These are phyloP conservation scores for Cacatua alba DNA, from an alignment of 2,113 vertebrate genomes.

Conservation along the genomic window DNA sequence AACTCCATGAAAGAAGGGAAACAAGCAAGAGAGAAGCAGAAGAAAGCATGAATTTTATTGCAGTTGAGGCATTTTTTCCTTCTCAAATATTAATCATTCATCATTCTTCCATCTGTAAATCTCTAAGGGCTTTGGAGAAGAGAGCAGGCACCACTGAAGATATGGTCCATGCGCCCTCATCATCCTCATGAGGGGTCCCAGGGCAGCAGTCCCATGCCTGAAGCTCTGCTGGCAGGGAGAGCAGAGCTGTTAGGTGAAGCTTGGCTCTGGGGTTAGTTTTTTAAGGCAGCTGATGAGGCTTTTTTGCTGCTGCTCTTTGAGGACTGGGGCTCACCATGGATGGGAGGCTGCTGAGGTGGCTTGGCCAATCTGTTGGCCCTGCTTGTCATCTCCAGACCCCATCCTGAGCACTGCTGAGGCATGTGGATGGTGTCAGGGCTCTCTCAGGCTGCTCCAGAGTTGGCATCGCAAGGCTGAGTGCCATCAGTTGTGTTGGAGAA, in stretches of 20 bases:
- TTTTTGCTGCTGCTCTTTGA: background rate
- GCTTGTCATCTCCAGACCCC: background rate
- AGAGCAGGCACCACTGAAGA: accelerated
- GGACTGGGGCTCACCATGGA: background rate
- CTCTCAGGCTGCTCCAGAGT: background rate
- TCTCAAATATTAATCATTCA: background rate
- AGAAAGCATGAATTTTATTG: background rate
- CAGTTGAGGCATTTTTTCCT: background rate
- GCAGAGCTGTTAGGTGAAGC: background rate
- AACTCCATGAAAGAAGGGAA: background rate
- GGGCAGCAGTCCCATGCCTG: background rate
- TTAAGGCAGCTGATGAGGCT: background rate
- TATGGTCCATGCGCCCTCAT: background rate
- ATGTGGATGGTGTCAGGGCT: background rate
- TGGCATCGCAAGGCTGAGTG: background rate
- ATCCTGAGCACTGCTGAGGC: background rate
- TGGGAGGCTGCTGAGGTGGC: background rate
- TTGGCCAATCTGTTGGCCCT: accelerated
- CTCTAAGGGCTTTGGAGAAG: background rate
- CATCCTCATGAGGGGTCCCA: accelerated
- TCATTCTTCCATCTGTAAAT: background rate
- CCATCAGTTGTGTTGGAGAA: background rate
- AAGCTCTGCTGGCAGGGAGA: background rate
- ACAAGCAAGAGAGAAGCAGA: background rate
- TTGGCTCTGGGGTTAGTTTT: background rate